Evolutionary conservation across 2,797 vertebrate species (phyloP).

Genomic region (Cuniculus paca): DNA sequence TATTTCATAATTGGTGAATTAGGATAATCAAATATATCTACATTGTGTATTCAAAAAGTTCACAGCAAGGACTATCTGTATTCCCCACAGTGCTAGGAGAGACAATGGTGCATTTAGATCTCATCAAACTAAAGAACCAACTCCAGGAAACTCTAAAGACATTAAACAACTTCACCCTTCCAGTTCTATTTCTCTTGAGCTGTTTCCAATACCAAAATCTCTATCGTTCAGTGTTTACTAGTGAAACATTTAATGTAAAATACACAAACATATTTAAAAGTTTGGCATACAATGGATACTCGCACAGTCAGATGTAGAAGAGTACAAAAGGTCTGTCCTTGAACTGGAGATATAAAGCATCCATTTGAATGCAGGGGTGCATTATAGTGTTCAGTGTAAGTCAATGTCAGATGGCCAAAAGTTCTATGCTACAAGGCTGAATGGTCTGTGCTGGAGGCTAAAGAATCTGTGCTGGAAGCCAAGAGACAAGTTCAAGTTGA

Average conservation of each 20-base stretch:
- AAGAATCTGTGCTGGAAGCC: neutral
- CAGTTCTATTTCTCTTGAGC: neutral
- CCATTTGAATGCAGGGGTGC: neutral
- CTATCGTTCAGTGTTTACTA: neutral
- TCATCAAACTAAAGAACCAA: neutral
- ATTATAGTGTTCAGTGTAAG: neutral
- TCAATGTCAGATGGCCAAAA: neutral
- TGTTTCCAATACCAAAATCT: neutral
- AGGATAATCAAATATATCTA: neutral
- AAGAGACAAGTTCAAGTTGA: neutral
- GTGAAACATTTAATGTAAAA: neutral
- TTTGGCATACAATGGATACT: neutral
- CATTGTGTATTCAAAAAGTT: neutral
- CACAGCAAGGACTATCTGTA: neutral
- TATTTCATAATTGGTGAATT: neutral
- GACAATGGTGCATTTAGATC: neutral
- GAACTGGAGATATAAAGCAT: neutral
- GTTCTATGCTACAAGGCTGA: neutral
- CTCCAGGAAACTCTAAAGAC: neutral
- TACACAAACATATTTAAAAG: neutral
- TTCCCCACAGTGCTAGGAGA: neutral
- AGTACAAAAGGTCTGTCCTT: neutral
- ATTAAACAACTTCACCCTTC: no score
- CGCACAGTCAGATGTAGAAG: neutral
- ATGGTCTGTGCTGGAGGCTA: neutral